These are phyloP conservation scores for Sclerurus mexicanus DNA, from an alignment of 2,113 vertebrate species.

Conservation along the genomic window DNA sequence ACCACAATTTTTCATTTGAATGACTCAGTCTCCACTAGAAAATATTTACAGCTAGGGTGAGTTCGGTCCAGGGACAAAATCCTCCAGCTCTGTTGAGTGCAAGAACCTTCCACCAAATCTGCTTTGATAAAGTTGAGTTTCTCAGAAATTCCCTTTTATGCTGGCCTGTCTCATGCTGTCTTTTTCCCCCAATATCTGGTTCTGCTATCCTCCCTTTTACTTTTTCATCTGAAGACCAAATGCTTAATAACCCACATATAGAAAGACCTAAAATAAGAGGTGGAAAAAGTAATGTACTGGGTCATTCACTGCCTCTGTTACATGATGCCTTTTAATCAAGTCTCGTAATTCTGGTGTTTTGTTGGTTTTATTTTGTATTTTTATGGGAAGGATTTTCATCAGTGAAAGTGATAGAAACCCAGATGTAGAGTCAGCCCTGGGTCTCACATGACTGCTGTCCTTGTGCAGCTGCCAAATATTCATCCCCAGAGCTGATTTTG, in stretches of 20 bases:
- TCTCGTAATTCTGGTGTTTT: background rate
- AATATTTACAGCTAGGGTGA: background rate
- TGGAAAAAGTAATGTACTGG: background rate
- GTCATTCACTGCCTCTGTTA: background rate
- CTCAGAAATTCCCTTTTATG: background rate
- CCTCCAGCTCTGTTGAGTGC: background rate
- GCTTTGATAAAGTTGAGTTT: background rate
- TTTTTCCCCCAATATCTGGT: background rate
- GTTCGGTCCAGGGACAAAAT: background rate
- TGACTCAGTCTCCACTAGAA: background rate
- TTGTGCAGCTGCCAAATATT: background rate
- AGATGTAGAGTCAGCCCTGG: background rate
- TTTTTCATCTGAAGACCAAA: background rate
- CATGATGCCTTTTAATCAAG: background rate
- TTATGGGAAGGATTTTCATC: background rate
- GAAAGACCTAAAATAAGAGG: background rate
- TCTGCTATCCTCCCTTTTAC: background rate
- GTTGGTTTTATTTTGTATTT: background rate
- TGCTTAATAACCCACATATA: background rate
- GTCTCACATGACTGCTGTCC: background rate
- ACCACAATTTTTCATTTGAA: background rate
- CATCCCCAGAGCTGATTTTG: background rate
- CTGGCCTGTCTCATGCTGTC: background rate
- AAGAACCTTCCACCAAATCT: background rate
- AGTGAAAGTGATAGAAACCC: background rate